Evolutionary conservation across 1,140 invertebrate species (phyloP).

Genomic region (Scylla paramamosain): DNA sequence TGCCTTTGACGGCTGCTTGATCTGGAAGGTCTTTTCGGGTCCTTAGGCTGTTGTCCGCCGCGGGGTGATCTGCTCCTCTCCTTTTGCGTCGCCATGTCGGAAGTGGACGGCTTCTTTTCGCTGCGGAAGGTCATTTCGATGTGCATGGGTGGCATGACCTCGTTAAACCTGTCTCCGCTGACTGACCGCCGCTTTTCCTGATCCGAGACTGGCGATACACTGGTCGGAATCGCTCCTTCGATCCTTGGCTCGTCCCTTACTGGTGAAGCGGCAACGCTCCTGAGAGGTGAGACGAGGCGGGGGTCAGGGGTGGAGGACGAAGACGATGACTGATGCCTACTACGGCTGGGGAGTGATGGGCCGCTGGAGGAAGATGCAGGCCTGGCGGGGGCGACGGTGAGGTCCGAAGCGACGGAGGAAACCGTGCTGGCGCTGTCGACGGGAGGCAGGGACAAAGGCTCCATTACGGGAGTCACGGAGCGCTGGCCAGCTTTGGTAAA

Average conservation of each 20-base stretch:
- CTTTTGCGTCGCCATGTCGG: neutral
- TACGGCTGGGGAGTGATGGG: neutral
- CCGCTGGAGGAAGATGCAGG: conserved; percentile 60
- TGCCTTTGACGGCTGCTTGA: conserved; percentile 45
- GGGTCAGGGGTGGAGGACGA: conserved; percentile 45
- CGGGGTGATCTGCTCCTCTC: neutral
- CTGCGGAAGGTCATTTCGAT: conserved; percentile 62
- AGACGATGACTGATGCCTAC: conserved; percentile 47
- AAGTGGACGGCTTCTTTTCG: conserved; percentile 17
- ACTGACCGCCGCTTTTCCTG: neutral
- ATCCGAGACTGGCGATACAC: conserved; percentile 27
- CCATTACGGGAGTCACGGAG: conserved; percentile 51
- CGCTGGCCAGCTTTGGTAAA: conserved; percentile 55
- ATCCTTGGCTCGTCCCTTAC: neutral
- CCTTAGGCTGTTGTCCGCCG: conserved; percentile 14
- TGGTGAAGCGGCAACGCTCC: conserved; percentile 43
- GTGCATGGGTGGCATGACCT: conserved; percentile 54
- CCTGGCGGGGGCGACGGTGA: conserved; percentile 47
- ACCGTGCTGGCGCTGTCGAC: conserved; percentile 49
- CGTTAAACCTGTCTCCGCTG: conserved; percentile 63
- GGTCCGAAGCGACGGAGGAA: conserved; percentile 41
- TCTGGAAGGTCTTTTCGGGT: neutral
- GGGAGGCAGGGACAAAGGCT: conserved; percentile 28
- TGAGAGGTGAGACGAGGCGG: conserved; percentile 26
- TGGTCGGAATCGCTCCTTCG: neutral